A percentile compares a stretch with the other conserved stretches of the same genome.
These are phyloP conservation scores for Apomyelois bistriatella DNA, from an alignment of 2,888 invertebrate genomes.

Conservation along the genomic window DNA sequence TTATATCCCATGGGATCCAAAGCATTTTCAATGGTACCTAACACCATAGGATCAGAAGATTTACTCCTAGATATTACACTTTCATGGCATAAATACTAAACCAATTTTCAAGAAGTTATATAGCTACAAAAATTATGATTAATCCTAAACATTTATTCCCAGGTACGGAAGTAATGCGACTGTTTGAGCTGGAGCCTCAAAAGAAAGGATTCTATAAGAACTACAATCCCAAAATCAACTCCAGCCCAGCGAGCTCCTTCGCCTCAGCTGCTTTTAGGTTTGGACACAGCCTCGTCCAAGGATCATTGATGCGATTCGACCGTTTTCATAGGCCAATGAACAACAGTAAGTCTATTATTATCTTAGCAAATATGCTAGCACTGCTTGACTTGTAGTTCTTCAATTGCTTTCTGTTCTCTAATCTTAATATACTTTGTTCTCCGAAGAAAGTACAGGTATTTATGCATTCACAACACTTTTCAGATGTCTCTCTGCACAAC, in stretches of 20 bases:
- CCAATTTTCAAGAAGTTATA: too few species aligned
- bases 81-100: too few species aligned
- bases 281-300: slow-evolving; percentile 92
- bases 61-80: too few species aligned
- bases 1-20: too few species aligned
- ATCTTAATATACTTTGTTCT: too few species aligned
- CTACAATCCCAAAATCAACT: slow-evolving; percentile 85
- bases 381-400: too few species aligned
- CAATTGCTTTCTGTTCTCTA: slow-evolving; percentile 9
- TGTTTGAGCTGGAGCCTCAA: slow-evolving; percentile 86
- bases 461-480: slow-evolving; percentile 14
- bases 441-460: too few species aligned
- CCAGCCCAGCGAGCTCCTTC: slow-evolving; percentile 88
- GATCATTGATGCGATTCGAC: slow-evolving; percentile 86
- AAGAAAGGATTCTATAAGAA: slow-evolving; percentile 85
- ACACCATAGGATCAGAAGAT: too few species aligned
- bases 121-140: too few species aligned
- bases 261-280: slow-evolving; percentile 91
- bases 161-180: slow-evolving; percentile 86
- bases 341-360: slow-evolving; percentile 83
- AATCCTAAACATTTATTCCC: slow-evolving; percentile 8
- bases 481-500: slow-evolving; percentile 90
- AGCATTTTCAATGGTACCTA: too few species aligned
- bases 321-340: slow-evolving; percentile 83
- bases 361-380: too few species aligned